Percentiles rank a stretch among this genome's conserved stretches.
These are phyloP conservation scores for Drosophila buzzatii DNA, from an alignment of 2,888 invertebrate genomes.

Conservation along the genomic window DNA sequence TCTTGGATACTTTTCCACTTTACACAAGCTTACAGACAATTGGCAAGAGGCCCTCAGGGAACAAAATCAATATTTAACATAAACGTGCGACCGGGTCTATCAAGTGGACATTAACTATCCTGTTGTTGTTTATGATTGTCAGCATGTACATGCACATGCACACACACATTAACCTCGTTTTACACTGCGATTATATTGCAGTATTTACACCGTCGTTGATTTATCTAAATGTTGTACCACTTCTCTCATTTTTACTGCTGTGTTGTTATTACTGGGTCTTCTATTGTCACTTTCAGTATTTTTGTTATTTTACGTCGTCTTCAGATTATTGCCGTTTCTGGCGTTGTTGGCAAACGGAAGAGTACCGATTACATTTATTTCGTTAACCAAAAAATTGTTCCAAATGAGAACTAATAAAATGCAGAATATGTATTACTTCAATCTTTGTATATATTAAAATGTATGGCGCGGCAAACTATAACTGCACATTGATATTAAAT, in stretches of 20 bases:
- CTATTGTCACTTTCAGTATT: slow-evolving; percentile 14
- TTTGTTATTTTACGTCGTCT: slow-evolving; percentile 1
- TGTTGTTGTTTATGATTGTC: slow-evolving; percentile 33
- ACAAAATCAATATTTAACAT: slow-evolving; percentile 55
- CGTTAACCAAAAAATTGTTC: not conserved
- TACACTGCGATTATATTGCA: slow-evolving; percentile 16
- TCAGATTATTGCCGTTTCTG: slow-evolving; percentile 10
- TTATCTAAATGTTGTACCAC: slow-evolving; percentile 19
- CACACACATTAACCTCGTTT: slow-evolving; percentile 9
- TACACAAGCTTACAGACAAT: slow-evolving; percentile 14
- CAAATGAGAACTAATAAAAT: slow-evolving; percentile 10
- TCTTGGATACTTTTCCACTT: slow-evolving; percentile 17
- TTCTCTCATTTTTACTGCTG: slow-evolving; percentile 24
- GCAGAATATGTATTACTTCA: slow-evolving; percentile 4
- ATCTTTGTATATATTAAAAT: slow-evolving; percentile 6
- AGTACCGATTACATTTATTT: slow-evolving; percentile 5
- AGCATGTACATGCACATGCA: not conserved
- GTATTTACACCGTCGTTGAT: slow-evolving; percentile 23
- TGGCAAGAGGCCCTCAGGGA: slow-evolving; percentile 44
- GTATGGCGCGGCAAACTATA: slow-evolving; percentile 22
- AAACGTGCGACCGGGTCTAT: slow-evolving; percentile 26
- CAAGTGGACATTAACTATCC: slow-evolving; percentile 26
- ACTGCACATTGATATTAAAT: slow-evolving; percentile 59
- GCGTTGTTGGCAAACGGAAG: slow-evolving; percentile 15
- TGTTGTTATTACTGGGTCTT: slow-evolving; percentile 12